These are phyloP conservation scores for Esperia sulphurella DNA, from an alignment of 2,888 invertebrate genomes.

Conservation along the genomic window DNA sequence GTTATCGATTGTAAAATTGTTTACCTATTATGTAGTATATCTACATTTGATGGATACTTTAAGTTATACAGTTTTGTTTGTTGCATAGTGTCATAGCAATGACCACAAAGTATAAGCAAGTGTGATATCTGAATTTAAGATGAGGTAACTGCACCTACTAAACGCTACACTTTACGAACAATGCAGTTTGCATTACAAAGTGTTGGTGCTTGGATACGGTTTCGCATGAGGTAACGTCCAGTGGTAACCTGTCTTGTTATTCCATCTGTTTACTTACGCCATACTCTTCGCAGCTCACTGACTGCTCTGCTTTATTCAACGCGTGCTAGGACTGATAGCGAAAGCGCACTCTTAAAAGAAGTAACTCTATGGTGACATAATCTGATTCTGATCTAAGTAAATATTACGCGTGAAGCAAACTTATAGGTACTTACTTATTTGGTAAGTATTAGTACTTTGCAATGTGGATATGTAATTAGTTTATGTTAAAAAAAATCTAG, in stretches of 20 bases:
- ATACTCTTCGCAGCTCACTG: conserved; percentile 16
- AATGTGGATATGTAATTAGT: too few species aligned
- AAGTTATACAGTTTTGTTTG: too few species aligned
- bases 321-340: conserved; percentile 17
- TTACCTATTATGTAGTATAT: too few species aligned
- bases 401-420: background rate
- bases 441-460: too few species aligned
- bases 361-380: background rate
- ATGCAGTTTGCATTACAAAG: conserved; percentile 6
- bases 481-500: too few species aligned
- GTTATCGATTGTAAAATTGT: too few species aligned
- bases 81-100: too few species aligned
- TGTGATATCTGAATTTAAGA: background rate
- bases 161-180: background rate
- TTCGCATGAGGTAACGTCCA: background rate
- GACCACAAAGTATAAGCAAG: too few species aligned
- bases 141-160: conserved; percentile 4
- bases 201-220: conserved; percentile 4
- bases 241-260: conserved; percentile 13
- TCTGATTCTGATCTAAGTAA: background rate
- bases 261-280: conserved; percentile 19
- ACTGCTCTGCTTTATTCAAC: conserved; percentile 19
- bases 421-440: background rate
- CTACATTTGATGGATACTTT: too few species aligned
- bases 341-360: conserved; percentile 15